Evolutionary conservation across 1,140 invertebrate genomes (phyloP).

Genomic region (Drosophila ananassae): DNA sequence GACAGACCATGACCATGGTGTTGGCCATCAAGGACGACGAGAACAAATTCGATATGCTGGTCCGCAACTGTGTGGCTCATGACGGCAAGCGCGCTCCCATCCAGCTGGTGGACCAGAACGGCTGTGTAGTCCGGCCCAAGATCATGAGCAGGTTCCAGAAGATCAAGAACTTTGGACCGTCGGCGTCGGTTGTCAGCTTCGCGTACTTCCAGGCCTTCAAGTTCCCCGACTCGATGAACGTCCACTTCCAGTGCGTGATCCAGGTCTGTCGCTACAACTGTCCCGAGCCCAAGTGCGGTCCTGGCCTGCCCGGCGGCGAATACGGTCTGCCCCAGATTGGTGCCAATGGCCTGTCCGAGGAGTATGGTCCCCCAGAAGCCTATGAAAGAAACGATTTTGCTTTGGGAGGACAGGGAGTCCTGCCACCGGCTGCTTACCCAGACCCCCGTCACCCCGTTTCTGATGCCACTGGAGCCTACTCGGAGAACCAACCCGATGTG

Average conservation of each 20-base stretch:
- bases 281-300: constrained; percentile 93
- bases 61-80: constrained; percentile 96
- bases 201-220: constrained; percentile 98
- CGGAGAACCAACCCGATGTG: constrained; percentile 91
- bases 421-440: constrained; percentile 91
- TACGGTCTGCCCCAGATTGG: constrained; percentile 89
- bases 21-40: constrained; percentile 97
- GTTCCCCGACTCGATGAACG: constrained; percentile 98
- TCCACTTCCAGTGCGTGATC: constrained; percentile 98
- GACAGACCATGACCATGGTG: constrained; percentile 98
- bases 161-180: constrained; percentile 97
- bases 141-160: constrained; percentile 98
- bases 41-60: constrained; percentile 97
- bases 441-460: constrained; percentile 93
- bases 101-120: constrained; percentile 95
- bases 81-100: constrained; percentile 96
- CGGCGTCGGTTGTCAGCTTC: constrained; percentile 96
- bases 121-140: constrained; percentile 95
- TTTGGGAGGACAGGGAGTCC: constrained; percentile 86
- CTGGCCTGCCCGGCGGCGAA: constrained; percentile 86
- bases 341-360: constrained; percentile 86
- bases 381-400: constrained; percentile 89
- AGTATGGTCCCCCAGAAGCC: constrained; percentile 88
- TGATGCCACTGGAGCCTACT: constrained; percentile 89
- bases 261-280: constrained; percentile 97